Base-by-base conservation (phyloP, 2,888 invertebrate genomes). In the Anoplius nigerrimus region DNA sequence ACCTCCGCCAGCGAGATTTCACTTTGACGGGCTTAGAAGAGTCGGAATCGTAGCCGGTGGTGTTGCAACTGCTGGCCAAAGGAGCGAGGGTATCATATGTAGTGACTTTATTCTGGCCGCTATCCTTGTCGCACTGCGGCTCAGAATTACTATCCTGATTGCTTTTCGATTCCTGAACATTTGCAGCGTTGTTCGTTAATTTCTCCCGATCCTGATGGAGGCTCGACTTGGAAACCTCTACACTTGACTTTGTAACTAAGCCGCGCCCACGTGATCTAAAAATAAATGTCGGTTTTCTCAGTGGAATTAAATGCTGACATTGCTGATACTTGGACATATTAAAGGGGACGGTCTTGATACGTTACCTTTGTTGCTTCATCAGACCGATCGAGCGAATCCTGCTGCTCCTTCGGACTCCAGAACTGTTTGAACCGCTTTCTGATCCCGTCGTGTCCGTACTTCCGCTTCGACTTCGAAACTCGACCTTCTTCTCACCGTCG, bases 1-100 rank as follows among this genome's bases (percentile, higher is more conserved):
- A 94, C 72, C 94, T 89, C 68, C 94, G 89, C 95, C 95, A 95
- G 13, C 95, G 90, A 13, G 94, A 94, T 84, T 95, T 95, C 0
- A 95, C 94, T 89, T 95, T 95, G 0, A 94, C 94, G 0, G 94
- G 94, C 89, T 93, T 94, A 62, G 87, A 85, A 2, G 87, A 85
- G 53, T 89, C 89, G 0, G 88, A 88, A 61, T 87, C 87, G 48
- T 87, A 88, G 24, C 86, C 85, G 16, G 84, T 78, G 11, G 75
- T 70, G 18, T 80, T 79, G 34, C 81, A 76, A 53, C 70, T 75
- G 20, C 81, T 68, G 22, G 82, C 72, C 18, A 83, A 66, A 2
- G 85, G 81, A 4, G 85, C 76, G n/a, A 83, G 74, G 21, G 80
- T 78, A 43, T 86, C 86, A 22, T 79, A 69, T 2, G 81, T 59